These are phyloP conservation scores for Protosalanx chinensis DNA, from an alignment of 2,797 vertebrate species.

Conservation along the genomic window DNA sequence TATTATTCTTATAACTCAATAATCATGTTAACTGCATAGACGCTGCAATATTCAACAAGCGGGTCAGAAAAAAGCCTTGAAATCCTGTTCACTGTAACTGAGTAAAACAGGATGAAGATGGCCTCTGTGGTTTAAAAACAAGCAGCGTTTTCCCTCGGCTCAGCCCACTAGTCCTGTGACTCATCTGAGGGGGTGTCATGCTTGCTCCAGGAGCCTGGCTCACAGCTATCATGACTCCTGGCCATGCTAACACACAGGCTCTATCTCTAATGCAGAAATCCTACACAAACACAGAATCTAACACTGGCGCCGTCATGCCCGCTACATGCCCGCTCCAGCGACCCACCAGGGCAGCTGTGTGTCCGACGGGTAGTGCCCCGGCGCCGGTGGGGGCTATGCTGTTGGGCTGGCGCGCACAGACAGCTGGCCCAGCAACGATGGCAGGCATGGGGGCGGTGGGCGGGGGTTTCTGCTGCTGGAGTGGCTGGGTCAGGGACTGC, in stretches of 20 bases:
- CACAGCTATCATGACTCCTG: background rate
- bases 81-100: background rate
- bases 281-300: background rate
- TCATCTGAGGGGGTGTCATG: background rate
- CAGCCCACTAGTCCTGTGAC: background rate
- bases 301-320: background rate
- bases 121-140: background rate
- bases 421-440: conserved; percentile 68
- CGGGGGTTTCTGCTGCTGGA: conserved; percentile 75
- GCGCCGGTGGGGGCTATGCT: conserved; percentile 71
- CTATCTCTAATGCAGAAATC: background rate
- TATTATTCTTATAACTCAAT: background rate
- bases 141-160: background rate
- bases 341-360: conserved; percentile 78
- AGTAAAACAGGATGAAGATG: background rate
- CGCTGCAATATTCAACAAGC: background rate
- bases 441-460: conserved; percentile 59
- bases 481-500: conserved; percentile 75
- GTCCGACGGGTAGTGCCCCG: conserved; percentile 66
- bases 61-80: background rate
- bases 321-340: conserved; percentile 18
- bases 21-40: background rate
- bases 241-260: background rate
- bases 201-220: background rate
- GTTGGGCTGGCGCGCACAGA: conserved; percentile 79